Percentiles rank a stretch among this genome's conserved stretches.
These are phyloP conservation scores for Zonitis immaculata DNA, from an alignment of 2,888 invertebrate genomes.

Conservation along the genomic window DNA sequence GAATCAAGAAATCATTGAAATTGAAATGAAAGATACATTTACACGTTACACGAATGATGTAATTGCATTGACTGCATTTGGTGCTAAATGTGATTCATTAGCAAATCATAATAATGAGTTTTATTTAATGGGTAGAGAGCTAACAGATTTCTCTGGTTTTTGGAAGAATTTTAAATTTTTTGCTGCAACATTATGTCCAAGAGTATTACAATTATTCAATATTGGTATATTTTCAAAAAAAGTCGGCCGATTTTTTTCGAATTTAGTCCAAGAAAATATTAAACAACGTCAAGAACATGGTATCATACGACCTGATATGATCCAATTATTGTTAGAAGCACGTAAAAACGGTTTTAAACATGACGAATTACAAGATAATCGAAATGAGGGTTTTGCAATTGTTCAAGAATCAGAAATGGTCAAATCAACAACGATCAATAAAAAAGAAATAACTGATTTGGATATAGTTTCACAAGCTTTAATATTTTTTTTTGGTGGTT, in stretches of 20 bases:
- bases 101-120: constrained; percentile 57
- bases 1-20: constrained; percentile 30
- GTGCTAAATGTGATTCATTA: constrained; percentile 52
- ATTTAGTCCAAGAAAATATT: constrained; percentile 28
- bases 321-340: not conserved
- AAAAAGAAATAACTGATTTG: constrained; percentile 40
- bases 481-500: constrained; percentile 51
- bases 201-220: constrained; percentile 16
- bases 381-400: too few relatives aligned
- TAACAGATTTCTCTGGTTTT: constrained; percentile 40
- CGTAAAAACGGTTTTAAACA: not conserved
- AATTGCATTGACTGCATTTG: too few relatives aligned
- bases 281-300: constrained; percentile 27
- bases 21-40: constrained; percentile 50
- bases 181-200: constrained; percentile 13
- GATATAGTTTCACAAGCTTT: constrained; percentile 55
- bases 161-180: constrained; percentile 20
- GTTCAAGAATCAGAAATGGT: constrained; percentile 34
- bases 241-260: constrained; percentile 24
- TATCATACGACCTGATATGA: too few relatives aligned
- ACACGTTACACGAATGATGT: too few relatives aligned
- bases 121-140: constrained; percentile 50
- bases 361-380: constrained; percentile 3
- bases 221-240: constrained; percentile 20
- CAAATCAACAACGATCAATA: not conserved